Evolutionary conservation across 23 tunicate genomes (phyloP), one percentile per base, ranked within the genome.

Genomic region (Halocynthia roretzi): DNA sequence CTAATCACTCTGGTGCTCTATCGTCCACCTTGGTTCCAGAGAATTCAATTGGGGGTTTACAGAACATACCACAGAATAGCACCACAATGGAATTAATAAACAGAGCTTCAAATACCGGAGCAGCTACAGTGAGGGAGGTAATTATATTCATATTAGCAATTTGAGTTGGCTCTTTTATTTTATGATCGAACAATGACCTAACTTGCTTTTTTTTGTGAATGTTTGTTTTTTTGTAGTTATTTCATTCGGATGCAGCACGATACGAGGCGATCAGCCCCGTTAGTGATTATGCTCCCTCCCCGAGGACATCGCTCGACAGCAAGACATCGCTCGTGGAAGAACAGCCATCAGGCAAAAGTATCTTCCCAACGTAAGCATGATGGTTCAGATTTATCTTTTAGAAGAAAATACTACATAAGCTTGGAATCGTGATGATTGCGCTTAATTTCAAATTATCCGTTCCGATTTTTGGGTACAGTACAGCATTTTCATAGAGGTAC

Each of bases 251-350:
- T 20, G 19, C 70, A 65, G n/a, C 54, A n/a, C 78, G 18, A 53
- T 87, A 87, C 56, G 93, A 87, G 77, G 93, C 83, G 2, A 67
- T 82, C 61, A 87, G 93, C 61, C 93, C 86, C 71, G 80, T 71
- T 14, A 87, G 83, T 71, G 85, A 76, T 72, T 61, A 54, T 61
- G 53, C 71, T 19, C 14, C 31, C 61, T 81, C 85, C 10, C 82
- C 85, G 10, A 31, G 1, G n/a, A n/a, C n/a, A n/a, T n/a, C n/a
- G n/a, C n/a, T n/a, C n/a, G 68, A 31, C 5, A 72, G 70, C 7
- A 78, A 66, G 31, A 44, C 50, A 9, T 10, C 71, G 23, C 10
- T 76, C 21, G 51, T 11, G 18, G 81, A 77, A 19, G 81, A 77
- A 17, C 10, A 20, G 20, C 55, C 49, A 10, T 23, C 70, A 20